Base-by-base conservation (phyloP, 2,113 vertebrate species). In the Etheostoma spectabile region DNA sequence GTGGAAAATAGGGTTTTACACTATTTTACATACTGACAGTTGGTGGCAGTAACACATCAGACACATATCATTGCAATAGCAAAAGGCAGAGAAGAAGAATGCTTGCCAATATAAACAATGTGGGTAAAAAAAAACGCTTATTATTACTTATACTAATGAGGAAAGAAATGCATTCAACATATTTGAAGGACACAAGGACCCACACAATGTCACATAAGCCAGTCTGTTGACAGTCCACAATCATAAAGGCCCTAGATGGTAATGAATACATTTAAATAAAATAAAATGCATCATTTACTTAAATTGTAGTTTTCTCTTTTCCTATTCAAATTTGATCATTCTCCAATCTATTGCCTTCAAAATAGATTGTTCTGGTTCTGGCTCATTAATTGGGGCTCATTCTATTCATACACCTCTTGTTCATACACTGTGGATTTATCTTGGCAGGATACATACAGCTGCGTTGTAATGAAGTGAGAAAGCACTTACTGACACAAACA, bases 401-500 rank as follows among this genome's bases (percentile, higher is more conserved):
- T 16, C 12, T 45, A 35, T 67, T 30, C 15, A 35, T 46, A 61
- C 8, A 55, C 18, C 11, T 27, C 4, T 42, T 38, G 35, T 38
- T 38, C 5, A 52, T 16, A 22, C 12, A 35, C 33, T 30, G 15
- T 75, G 57, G 38, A 45, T 82, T 64, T 57, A 59, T 65, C 33
- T 56, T 8, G 48, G 24, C 1, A 13, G 21, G 33, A 59, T 66
- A 42, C 53, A 42, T 38, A n/a, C 16, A 27, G 70, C 66, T 46
- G 82, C 64, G 60, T 86, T 63, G 35, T 77, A 85, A 66, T 88
- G 63, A 82, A 75, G 61, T 38, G 10, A 84, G 79, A 38, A 49
- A 46, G 66, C 60, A 38, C 77, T 78, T 62, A 52, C 45, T 63
- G 56, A 63, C 72, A 69, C 56, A 60, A 87, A 72, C 82, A 74